Evolutionary conservation across 1,140 invertebrate species (phyloP).

Genomic region (Sitodiplosis mosellana): DNA sequence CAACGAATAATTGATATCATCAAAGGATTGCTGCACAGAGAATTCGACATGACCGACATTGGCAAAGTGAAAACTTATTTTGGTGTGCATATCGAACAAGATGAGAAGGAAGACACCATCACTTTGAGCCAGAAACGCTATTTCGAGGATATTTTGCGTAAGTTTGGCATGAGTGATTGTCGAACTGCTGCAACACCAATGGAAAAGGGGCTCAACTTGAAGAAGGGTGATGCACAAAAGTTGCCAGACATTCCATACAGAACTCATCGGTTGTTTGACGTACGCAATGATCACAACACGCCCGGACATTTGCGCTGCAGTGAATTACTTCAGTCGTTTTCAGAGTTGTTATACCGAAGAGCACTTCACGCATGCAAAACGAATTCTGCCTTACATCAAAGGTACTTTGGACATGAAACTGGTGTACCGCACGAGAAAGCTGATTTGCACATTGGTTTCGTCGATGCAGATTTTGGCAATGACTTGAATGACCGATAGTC

Average conservation of each 20-base stretch:
- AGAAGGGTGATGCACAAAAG: constrained; percentile 7
- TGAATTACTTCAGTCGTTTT: constrained; percentile 3
- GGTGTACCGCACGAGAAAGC: constrained; percentile 5
- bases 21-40: background rate
- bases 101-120: constrained; percentile 11
- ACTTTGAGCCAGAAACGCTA: constrained; percentile 16
- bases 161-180: constrained; percentile 19
- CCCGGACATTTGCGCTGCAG: background rate
- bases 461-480: constrained; percentile 23
- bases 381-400: constrained; percentile 10
- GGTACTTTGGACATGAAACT: constrained; percentile 30
- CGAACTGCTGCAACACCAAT: constrained; percentile 16
- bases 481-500: constrained; percentile 15
- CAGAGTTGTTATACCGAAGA: constrained; percentile 2
- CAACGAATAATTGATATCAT: background rate
- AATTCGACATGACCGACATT: no score
- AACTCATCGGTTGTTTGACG: constrained; percentile 1
- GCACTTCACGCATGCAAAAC: constrained; percentile 31
- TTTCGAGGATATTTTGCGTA: constrained; percentile 17
- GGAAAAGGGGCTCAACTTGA: constrained; percentile 11
- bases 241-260: background rate
- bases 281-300: background rate
- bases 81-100: constrained; percentile 17
- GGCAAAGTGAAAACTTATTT: constrained; percentile 14
- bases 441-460: constrained; percentile 13